Evolutionary conservation across 2,113 vertebrate species (phyloP), one percentile per base, ranked within the genome.

Genomic region (Rhinichthys klamathensis): DNA sequence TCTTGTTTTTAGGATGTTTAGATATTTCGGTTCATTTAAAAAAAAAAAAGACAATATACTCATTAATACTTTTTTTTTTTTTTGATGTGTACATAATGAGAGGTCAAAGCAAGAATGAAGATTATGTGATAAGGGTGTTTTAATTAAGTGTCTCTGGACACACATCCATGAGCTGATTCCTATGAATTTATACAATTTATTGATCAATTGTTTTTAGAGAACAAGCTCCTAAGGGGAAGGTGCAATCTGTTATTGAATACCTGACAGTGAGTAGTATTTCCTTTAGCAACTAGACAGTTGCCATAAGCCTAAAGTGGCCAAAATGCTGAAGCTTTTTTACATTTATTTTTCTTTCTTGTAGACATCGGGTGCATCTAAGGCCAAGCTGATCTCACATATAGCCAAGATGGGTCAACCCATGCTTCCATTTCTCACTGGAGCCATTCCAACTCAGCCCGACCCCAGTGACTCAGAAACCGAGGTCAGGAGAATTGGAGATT

Each of bases 341-440:
- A 41, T 38, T 13, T 41, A 12, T 72, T 83, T 58, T 77, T 60
- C 6, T 63, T 46, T 44, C 8, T 65, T 32, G 15, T 70, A 97
- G 96, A 95, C 93, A 90, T 93, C 95, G 4, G 94, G 95, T 27
- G 84, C 92, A 16, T 93, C 94, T 69, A 97, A 96, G 87, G 96
- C 96, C 44, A 96, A 95, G 87, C 91, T 97, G 54, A 97, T 97
- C 86, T 96, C 96, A 18, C 93, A 96, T 23, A 97, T 97, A 96
- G 96, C 96, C 25, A 96, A 94, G 87, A 96, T 97, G 95, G 96
- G 96, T 1, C 95, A 97, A 72, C 96, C 96, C 25, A 96, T 96
- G 94, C 86, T 97, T 46, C 96, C 96, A 76, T 94, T 96, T 88
- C 91, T 96, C 4, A 82, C 92, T 0, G 94, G 94, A 5, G 87